Conservation (phyloP, 2,888 invertebrate species). For the Oegoconia quadripuncta region DNA sequence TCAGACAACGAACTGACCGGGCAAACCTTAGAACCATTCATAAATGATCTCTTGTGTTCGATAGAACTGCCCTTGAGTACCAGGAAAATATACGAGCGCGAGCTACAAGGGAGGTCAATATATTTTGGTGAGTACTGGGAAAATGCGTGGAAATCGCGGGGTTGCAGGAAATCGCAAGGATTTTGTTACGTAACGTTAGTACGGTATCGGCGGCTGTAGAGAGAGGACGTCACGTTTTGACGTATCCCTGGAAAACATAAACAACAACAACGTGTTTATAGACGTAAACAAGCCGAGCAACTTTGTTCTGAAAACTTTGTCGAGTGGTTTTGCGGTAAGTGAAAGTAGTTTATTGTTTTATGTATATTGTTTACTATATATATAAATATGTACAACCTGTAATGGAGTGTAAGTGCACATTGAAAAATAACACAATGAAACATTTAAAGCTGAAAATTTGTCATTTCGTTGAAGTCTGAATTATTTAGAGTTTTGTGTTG, state of each 20-base stretch:
- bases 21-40: slow-evolving; percentile 32
- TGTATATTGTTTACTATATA: slow-evolving; percentile 10
- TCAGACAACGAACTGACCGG: slow-evolving; percentile 34
- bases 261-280: slow-evolving; percentile 74
- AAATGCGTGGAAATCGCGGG: slow-evolving; percentile 50
- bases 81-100: background rate
- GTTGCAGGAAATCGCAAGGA: slow-evolving; percentile 58
- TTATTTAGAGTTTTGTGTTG: no score
- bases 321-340: slow-evolving; percentile 28
- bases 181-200: slow-evolving; percentile 72
- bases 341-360: slow-evolving; percentile 19
- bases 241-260: slow-evolving; percentile 48
- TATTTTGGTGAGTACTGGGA: slow-evolving; percentile 36
- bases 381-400: background rate
- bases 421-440: no score
- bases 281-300: slow-evolving; percentile 59
- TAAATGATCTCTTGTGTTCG: slow-evolving; percentile 20
- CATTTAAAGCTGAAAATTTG: no score
- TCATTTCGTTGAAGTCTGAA: no score
- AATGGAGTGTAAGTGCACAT: background rate
- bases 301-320: slow-evolving; percentile 35
- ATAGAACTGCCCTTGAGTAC: background rate
- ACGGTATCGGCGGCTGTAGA: slow-evolving; percentile 43
- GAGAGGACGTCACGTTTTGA: slow-evolving; percentile 43
- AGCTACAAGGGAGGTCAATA: slow-evolving; percentile 31